These are phyloP conservation scores for Anoplophora glabripennis DNA, from an alignment of 1,140 invertebrate species.

Conservation along the genomic window DNA sequence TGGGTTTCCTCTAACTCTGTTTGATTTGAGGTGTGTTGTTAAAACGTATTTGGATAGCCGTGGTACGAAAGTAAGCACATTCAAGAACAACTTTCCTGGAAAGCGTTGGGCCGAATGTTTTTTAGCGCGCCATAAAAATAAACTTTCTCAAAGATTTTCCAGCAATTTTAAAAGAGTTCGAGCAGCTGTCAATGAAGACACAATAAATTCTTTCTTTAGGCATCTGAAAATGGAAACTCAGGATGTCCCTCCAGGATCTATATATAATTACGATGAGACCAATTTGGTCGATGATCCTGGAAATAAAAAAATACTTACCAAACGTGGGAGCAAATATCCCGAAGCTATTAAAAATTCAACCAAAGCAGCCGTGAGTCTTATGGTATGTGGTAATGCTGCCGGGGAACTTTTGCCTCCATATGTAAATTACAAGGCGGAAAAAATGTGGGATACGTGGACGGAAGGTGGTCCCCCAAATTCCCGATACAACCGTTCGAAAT, in stretches of 20 bases:
- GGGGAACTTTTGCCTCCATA: not conserved
- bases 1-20: too few species aligned
- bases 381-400: not conserved
- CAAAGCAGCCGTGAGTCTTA: not conserved
- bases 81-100: not conserved
- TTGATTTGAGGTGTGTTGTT: too few species aligned
- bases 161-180: not conserved
- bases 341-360: not conserved
- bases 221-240: not conserved
- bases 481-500: not conserved
- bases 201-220: constrained; percentile 5
- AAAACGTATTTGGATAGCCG: too few species aligned
- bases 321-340: constrained; percentile 1
- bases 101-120: not conserved
- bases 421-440: not conserved
- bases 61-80: too few species aligned
- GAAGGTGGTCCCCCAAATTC: not conserved
- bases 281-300: too few species aligned
- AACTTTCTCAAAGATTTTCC: constrained; percentile 1
- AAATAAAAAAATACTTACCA: not conserved
- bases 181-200: constrained; percentile 27
- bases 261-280: too few species aligned
- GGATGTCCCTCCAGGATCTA: too few species aligned
- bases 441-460: not conserved
- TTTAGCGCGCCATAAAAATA: not conserved